Evolutionary conservation across 1,140 invertebrate genomes (phyloP).

Genomic region (Phenacoccus solenopsis): DNA sequence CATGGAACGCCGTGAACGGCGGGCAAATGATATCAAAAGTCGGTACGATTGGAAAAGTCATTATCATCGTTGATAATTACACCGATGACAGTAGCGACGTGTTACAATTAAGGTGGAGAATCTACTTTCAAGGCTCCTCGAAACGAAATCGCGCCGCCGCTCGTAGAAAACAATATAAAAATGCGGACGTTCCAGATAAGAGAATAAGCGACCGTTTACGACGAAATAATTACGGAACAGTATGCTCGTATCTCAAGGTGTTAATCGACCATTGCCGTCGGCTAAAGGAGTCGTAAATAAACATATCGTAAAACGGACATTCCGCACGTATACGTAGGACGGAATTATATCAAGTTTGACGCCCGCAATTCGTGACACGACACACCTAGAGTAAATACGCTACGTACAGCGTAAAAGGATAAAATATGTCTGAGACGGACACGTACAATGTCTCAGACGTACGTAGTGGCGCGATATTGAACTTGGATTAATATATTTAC

Average conservation of each 20-base stretch:
- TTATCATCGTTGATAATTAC: background rate
- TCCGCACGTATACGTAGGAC: background rate
- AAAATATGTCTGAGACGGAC: background rate
- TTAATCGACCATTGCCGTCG: background rate
- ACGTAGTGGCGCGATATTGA: background rate
- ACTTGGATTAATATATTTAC: background rate
- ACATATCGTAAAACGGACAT: conserved; percentile 1
- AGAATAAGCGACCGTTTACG: background rate
- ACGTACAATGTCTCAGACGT: background rate
- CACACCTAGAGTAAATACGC: background rate
- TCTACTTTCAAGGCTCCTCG: background rate
- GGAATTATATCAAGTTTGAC: conserved; percentile 2
- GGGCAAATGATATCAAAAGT: too few species aligned
- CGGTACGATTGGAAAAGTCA: background rate
- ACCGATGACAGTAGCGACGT: background rate
- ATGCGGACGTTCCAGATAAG: background rate
- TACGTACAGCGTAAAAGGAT: background rate
- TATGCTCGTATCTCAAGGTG: background rate
- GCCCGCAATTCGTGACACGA: background rate
- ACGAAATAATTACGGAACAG: background rate
- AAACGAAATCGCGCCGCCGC: too few species aligned
- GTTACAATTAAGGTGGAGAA: background rate
- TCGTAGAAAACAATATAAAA: conserved; percentile 4
- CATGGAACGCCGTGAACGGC: too few species aligned
- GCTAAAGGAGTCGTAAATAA: background rate